Percentiles rank a stretch among this genome's conserved stretches.
Conservation (phyloP, 2,113 vertebrate species). For the Orthonyx spaldingii region DNA sequence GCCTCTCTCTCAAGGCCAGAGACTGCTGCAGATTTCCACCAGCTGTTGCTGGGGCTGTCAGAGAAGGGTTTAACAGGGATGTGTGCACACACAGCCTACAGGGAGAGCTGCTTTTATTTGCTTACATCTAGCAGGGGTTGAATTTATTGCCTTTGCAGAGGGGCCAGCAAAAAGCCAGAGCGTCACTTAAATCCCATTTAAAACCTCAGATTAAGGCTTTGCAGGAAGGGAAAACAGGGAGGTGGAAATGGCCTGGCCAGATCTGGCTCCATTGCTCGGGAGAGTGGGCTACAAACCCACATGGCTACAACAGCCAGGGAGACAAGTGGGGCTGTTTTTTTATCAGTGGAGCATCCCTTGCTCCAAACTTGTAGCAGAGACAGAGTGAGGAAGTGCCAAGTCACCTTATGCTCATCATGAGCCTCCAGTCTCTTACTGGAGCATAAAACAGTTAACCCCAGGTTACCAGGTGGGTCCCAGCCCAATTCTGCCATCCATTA, state of each 20-base stretch:
- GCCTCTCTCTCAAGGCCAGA: not conserved
- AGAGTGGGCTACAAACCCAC: not conserved
- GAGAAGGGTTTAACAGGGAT: constrained; percentile 4
- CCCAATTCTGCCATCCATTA: not conserved
- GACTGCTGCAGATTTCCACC: not conserved
- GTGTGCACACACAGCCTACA: not conserved
- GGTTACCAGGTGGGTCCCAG: not conserved
- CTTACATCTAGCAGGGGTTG: not conserved
- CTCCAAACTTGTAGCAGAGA: not conserved
- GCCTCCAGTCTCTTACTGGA: not conserved
- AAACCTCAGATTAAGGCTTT: constrained; percentile 19
- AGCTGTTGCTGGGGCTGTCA: constrained; percentile 6
- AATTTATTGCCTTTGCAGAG: constrained; percentile 24
- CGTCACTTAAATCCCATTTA: not conserved
- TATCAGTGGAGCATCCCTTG: not conserved
- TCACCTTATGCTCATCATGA: not conserved
- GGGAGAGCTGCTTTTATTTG: constrained; percentile 41
- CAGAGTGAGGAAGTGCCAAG: not conserved
- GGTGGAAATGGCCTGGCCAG: not conserved
- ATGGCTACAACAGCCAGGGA: fast-evolving
- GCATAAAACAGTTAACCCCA: not conserved
- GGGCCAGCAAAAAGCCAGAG: not conserved
- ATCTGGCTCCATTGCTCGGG: not conserved
- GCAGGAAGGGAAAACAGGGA: not conserved
- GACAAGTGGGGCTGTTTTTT: not conserved